phyloP scores from a whole-genome alignment of 1,140 invertebrate genomes.

The Bombus affinis region DNA sequence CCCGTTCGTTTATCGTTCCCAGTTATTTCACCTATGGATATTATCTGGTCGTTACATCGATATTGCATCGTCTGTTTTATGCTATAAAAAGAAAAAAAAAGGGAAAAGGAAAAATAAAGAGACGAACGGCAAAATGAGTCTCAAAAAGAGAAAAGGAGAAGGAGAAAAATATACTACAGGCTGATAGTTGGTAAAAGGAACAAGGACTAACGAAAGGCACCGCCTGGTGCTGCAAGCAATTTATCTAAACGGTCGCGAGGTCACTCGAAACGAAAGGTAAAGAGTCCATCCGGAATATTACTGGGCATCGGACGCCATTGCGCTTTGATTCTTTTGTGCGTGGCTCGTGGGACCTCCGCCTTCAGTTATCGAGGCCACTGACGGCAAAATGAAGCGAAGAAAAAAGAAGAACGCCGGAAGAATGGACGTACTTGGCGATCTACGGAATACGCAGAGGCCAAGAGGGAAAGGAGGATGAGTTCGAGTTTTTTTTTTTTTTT shows the following conservation, averaged over 20 bases:
- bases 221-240: constrained; percentile 64
- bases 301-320: constrained; percentile 50
- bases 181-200: neutral
- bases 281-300: constrained; percentile 75
- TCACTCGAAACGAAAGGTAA: constrained; percentile 63
- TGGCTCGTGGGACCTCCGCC: constrained; percentile 20
- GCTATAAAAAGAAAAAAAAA: neutral
- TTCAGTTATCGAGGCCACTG: neutral
- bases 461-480: neutral
- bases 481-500: too few species aligned
- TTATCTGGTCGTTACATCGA: too few species aligned
- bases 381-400: neutral
- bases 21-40: too few species aligned
- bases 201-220: constrained; percentile 18
- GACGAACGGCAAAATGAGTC: too few species aligned
- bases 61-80: too few species aligned
- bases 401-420: neutral
- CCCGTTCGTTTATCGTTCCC: too few species aligned
- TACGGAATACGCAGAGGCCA: neutral
- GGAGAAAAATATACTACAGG: neutral
- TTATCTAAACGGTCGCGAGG: constrained; percentile 73
- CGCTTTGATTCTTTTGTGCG: constrained; percentile 71
- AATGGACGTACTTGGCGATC: constrained; percentile 19
- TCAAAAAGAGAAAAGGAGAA: rapidly evolving
- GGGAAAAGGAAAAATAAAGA: too few species aligned